Evolutionary conservation across 2,113 vertebrate genomes (phyloP), one percentile per base, ranked within the genome.

Genomic region (Callaeas wilsoni): DNA sequence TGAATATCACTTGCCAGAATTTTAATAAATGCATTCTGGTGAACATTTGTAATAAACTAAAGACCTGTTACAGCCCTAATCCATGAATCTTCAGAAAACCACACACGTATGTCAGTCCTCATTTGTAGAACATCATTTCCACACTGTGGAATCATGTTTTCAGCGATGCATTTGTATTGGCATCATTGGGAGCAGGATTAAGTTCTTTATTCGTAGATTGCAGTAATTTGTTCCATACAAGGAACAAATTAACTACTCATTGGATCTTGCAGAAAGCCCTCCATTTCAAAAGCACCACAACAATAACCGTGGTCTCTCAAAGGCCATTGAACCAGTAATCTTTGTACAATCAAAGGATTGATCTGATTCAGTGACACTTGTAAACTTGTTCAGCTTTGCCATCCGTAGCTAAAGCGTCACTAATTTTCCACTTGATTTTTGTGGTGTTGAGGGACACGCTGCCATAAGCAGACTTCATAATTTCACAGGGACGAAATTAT

Each of bases 201-300:
- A 95, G 53, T 75, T 89, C 57, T 90, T 95, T 95, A 84, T 89
- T 89, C 91, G 94, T 94, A 80, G 90, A 87, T 17, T 75, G 35
- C 78, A 94, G 29, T 69, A 95, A 94, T 90, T 92, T 79, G 65
- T 89, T 87, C 97, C 85, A 71, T 93, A 65, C 23, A 73, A 94
- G 75, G 37, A n/a, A n/a, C n/a, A n/a, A n/a, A n/a, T n/a, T n/a
- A 94, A 84, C 93, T 95, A 93, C 71, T 65, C 70, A 73, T 1
- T 82, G 49, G 59, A 84, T 63, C 15, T 69, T 76, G 84, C 65
- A 92, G 92, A 94, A 80, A 79, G 53, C 39, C 63, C 59, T 94
- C 42, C 16, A 77, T 87, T 84, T 91, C 91, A 94, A 53, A 94
- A 30, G 37, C 92, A 76, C 60, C 27, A 27, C 82, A 75, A 86